Percentiles rank a stretch among this genome's conserved stretches.
Conservation (phyloP, 1,140 invertebrate genomes). For the Diabrotica undecimpunctata region DNA sequence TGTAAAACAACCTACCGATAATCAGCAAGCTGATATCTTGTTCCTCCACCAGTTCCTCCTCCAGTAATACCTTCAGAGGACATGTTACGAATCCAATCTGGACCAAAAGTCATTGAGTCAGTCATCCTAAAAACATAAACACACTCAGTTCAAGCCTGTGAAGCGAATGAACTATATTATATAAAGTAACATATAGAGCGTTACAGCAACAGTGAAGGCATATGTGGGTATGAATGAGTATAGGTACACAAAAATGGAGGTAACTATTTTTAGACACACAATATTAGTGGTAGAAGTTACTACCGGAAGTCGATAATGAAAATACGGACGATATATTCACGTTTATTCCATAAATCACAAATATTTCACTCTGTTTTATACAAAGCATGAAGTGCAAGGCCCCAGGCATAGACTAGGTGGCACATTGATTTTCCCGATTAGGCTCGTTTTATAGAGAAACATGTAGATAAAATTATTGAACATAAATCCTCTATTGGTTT, state of each 20-base stretch:
- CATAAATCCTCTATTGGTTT: constrained; percentile 4
- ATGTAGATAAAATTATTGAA: constrained; percentile 10
- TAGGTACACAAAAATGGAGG: constrained; percentile 33
- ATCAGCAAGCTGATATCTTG: constrained; percentile 64
- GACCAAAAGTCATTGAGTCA: constrained; percentile 67
- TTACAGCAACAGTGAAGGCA: constrained; percentile 3
- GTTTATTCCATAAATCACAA: not conserved
- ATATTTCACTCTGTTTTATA: not conserved
- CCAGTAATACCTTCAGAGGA: constrained; percentile 52
- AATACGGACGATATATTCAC: not conserved
- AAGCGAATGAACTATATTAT: constrained; percentile 12
- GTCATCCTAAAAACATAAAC: constrained; percentile 36
- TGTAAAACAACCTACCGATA: constrained; percentile 50
- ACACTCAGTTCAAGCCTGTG: not conserved
- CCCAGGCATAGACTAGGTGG: constrained; percentile 40
- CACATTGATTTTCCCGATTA: constrained; percentile 24
- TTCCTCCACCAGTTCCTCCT: constrained; percentile 38
- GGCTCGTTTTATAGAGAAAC: not conserved
- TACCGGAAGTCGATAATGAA: constrained; percentile 3
- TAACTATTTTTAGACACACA: constrained; percentile 38
- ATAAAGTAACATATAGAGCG: not conserved
- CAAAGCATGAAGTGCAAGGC: constrained; percentile 25
- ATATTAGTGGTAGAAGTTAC: constrained; percentile 6
- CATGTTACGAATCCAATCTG: constrained; percentile 68
- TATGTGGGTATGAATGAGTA: constrained; percentile 10